Evolutionary conservation across 2,888 invertebrate species (phyloP), one percentile per base, ranked within the genome.

Genomic region (Rhagonycha fulva): DNA sequence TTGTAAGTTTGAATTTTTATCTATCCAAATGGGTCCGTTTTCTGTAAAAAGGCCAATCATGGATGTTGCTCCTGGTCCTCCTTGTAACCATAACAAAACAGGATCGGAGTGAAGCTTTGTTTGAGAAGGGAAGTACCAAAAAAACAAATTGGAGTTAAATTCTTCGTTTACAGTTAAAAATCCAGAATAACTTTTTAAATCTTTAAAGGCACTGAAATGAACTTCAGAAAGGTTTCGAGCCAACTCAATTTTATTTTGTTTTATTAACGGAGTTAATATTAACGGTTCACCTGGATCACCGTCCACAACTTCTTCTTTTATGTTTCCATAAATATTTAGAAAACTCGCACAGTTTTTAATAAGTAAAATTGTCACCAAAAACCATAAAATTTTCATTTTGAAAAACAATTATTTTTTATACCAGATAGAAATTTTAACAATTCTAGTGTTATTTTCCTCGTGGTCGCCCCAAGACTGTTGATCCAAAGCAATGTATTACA

Each of bases 91-190:
- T 9, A 96, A 87, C 0, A 96, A 87, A 0, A 96, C 93, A 0
- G 95, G 95, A 0, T 93, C 93, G 62, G 89, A 87, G 74, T 89
- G 88, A 71, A 82, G 82, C 74, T 85, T 78, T 0, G 88, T 88
- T 82, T 89, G 85, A 0, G 96, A 92, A 0, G 96, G 96, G 85
- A 97, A 96, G 85, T 94, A 97, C 97, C 97, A 97, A 87, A 97
- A 96, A 88, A 96, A 97, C 87, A 95, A 90, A 84, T 97, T 96
- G 0, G 96, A 95, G 81, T 94, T 91, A 83, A 89, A 93, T 0
- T 89, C 87, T 82, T 93, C 91, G 85, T 97, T 93, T 0, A 97
- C 96, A 0, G 96, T 97, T 73, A 97, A 89, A 85, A 93, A 97
- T 10, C 95, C 95, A n/a, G 95, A 90, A 84, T 93, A 94, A 83